A percentile compares a stretch with the other conserved stretches of the same genome.
Conservation (phyloP, 2,888 invertebrate species). For the Nemoura dubitans region DNA sequence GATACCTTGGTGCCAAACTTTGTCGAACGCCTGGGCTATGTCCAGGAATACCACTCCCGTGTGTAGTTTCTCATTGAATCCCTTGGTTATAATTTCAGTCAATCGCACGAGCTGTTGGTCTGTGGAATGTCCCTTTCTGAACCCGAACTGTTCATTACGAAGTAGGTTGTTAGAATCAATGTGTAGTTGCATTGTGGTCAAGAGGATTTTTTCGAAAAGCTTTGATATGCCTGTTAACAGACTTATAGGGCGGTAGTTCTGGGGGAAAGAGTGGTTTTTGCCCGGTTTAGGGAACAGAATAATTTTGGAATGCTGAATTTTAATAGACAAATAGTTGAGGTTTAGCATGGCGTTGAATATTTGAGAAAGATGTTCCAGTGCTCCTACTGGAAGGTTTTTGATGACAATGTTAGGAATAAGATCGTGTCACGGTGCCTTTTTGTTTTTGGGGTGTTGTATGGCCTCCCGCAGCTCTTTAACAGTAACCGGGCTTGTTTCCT, state of each 20-base stretch:
- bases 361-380: conserved; percentile 34
- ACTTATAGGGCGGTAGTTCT: conserved; percentile 54
- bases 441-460: not conserved
- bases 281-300: conserved; percentile 53
- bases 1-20: conserved; percentile 38
- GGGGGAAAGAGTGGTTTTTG: conserved; percentile 50
- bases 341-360: conserved; percentile 1
- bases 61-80: not conserved
- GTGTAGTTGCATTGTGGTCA: conserved; percentile 48
- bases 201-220: conserved; percentile 52
- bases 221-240: conserved; percentile 52
- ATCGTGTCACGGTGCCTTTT: conserved; percentile 13
- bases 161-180: conserved; percentile 46
- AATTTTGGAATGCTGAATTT: conserved; percentile 53
- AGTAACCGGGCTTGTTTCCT: too few relatives aligned
- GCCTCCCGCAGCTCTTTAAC: not conserved
- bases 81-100: not conserved
- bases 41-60: conserved; percentile 40
- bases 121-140: conserved; percentile 22
- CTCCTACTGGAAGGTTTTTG: conserved; percentile 50
- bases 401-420: conserved; percentile 45
- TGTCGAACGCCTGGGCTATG: conserved; percentile 27
- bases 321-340: not conserved
- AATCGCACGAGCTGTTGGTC: not conserved
- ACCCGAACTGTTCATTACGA: conserved; percentile 33